phyloP scores from a whole-genome alignment of 2,113 vertebrate genomes.

The Paralichthys olivaceus region DNA sequence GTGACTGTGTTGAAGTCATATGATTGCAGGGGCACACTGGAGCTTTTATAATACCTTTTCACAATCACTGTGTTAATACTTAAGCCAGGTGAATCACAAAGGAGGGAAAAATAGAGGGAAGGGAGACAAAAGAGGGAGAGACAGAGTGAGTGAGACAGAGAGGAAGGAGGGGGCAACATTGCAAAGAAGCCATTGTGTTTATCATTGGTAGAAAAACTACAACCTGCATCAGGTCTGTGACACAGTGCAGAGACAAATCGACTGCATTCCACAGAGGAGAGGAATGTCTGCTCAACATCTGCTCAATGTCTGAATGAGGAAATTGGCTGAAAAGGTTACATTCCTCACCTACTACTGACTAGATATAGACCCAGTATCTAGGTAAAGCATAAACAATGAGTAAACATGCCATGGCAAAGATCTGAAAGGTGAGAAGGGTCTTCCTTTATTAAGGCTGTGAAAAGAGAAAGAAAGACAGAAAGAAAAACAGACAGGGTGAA shows the following conservation, averaged over 20 bases:
- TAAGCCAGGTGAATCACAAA: background rate
- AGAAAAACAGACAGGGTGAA: background rate
- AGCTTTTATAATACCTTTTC: constrained; percentile 41
- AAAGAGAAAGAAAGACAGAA: background rate
- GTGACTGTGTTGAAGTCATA: constrained; percentile 36
- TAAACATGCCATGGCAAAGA: background rate
- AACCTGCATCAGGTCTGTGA: background rate
- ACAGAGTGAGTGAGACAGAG: background rate
- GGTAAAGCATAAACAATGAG: background rate
- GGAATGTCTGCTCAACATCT: constrained; percentile 27
- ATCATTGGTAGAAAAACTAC: constrained; percentile 3
- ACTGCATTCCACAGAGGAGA: constrained; percentile 1
- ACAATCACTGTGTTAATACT: constrained; percentile 28
- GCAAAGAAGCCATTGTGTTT: background rate
- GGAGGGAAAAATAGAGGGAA: constrained; percentile 6
- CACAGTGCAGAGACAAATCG: background rate
- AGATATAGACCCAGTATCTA: background rate
- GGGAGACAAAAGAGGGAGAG: constrained; percentile 6
- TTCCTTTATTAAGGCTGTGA: too few relatives aligned
- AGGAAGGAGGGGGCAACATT: background rate
- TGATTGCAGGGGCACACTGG: constrained; percentile 39
- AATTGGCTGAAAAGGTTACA: constrained; percentile 7
- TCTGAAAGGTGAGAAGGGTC: background rate
- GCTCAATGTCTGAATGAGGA: constrained; percentile 6
- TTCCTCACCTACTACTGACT: constrained; percentile 15